Evolutionary conservation across 2,888 invertebrate genomes (phyloP).

Genomic region (Lasioglossum pauxillum): DNA sequence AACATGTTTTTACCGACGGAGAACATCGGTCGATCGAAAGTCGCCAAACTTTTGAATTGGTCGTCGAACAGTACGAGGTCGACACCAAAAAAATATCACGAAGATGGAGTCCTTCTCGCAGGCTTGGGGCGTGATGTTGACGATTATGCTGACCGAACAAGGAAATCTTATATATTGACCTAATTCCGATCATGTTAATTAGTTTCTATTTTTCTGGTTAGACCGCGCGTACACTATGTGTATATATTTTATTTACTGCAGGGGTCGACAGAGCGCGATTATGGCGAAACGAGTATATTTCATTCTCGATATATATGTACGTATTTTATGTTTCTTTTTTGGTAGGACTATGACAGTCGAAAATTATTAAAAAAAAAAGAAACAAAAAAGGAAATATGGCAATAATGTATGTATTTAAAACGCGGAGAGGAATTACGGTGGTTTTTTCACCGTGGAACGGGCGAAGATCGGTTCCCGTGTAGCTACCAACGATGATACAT

Average conservation of each 20-base stretch:
- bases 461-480: conserved; percentile 20
- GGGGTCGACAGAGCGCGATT: conserved; percentile 64
- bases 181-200: conserved; percentile 64
- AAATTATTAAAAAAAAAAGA: background rate
- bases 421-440: conserved; percentile 11
- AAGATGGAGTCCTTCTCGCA: conserved; percentile 51
- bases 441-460: background rate
- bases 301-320: conserved; percentile 29
- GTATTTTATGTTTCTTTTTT: conserved; percentile 48
- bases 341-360: conserved; percentile 26
- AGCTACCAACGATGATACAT: conserved; percentile 16
- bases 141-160: conserved; percentile 53
- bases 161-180: conserved; percentile 51
- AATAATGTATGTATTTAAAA: conserved; percentile 14
- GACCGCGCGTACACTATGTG: conserved; percentile 42
- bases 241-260: conserved; percentile 69
- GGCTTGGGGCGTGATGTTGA: conserved; percentile 48
- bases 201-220: conserved; percentile 63
- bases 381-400: background rate
- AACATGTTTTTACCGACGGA: conserved; percentile 30
- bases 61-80: conserved; percentile 64
- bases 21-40: conserved; percentile 33
- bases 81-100: conserved; percentile 51
- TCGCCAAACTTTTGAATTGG: conserved; percentile 46
- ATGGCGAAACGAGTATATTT: conserved; percentile 52